Base-by-base conservation (phyloP, 2,888 invertebrate species). In the Spodoptera littoralis region DNA sequence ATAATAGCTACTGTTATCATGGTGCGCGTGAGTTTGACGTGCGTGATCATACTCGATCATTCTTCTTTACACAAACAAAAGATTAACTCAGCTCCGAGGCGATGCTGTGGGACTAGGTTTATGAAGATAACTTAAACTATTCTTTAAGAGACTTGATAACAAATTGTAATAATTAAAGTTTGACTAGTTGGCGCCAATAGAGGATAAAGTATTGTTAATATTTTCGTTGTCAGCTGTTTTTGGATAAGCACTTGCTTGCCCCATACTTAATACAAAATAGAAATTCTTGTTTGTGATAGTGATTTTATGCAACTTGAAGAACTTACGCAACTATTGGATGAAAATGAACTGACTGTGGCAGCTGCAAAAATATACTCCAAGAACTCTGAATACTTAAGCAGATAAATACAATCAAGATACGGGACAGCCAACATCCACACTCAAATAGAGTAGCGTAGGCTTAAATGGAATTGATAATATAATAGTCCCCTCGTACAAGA, bases 11-110 rank as follows among this genome's bases (percentile, higher is more conserved):
- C 54, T 57, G 71, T 65, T 74, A 76, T 70, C 71, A 60, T 53
- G 27, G n/a, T 55, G 62, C 59, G 63, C 68, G 53, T 74, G 65
- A 62, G 57, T 54, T 51, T 57, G 63, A 68, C 59, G 57, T 72
- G 77, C 75, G 69, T 76, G 77, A 72, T 77, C 50, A 55, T 11
- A 62, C 57, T 74, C 75, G 44, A 68, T 72, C 72, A 71, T 47
- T 64, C 49, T 57, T 43, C 13, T 49, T 12, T 41, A 46, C 55
- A 51, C 63, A 77, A 77, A 74, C 68, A 75, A 76, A 66, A 69
- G 69, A 72, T 62, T 65, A 63, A 27, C 45, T 46, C 36, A 45
- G 44, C 36, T 62, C 51, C 60, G 60, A 60, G 61, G 60, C 46
- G 62, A 62, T 67, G 69, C 65, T 65, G n/a, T 13, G 13, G 13